These are phyloP conservation scores for Barnardius zonarius DNA, from an alignment of 2,113 vertebrate species.

Conservation along the genomic window DNA sequence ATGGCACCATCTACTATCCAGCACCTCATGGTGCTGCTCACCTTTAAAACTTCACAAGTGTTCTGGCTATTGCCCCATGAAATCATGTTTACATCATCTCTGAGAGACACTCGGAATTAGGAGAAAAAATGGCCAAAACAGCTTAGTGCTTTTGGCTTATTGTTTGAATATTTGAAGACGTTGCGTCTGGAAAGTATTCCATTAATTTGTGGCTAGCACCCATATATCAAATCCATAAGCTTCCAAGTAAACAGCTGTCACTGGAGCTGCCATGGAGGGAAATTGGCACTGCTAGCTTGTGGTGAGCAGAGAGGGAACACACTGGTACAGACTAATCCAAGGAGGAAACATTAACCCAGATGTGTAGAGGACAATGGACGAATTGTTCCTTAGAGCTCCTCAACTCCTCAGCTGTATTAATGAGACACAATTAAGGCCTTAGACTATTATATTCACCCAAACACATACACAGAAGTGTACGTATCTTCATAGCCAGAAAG, in stretches of 20 bases:
- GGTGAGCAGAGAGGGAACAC: constrained; percentile 70
- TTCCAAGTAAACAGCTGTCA: constrained; percentile 78
- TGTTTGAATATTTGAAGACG: constrained; percentile 69
- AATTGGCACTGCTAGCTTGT: constrained; percentile 74
- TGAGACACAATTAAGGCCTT: constrained; percentile 54
- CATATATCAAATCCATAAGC: constrained; percentile 73
- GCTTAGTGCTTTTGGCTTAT: constrained; percentile 70
- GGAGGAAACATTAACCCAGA: constrained; percentile 75
- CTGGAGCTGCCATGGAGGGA: constrained; percentile 51
- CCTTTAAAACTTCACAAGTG: constrained; percentile 22
- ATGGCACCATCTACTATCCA: not conserved
- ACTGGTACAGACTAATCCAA: constrained; percentile 72
- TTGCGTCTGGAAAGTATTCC: constrained; percentile 78
- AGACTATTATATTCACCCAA: not conserved
- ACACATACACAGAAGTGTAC: not conserved
- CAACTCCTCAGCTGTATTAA: constrained; percentile 37
- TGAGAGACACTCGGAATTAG: constrained; percentile 36
- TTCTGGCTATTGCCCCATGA: constrained; percentile 44
- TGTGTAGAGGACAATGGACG: constrained; percentile 73
- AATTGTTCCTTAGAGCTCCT: constrained; percentile 72
- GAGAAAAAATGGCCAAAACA: constrained; percentile 46
- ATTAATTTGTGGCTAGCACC: constrained; percentile 76
- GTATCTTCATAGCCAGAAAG: not conserved
- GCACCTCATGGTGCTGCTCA: not conserved
- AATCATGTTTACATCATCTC: constrained; percentile 67